Base-by-base conservation (phyloP, 2,888 invertebrate species). In the Orchestes rusci region DNA sequence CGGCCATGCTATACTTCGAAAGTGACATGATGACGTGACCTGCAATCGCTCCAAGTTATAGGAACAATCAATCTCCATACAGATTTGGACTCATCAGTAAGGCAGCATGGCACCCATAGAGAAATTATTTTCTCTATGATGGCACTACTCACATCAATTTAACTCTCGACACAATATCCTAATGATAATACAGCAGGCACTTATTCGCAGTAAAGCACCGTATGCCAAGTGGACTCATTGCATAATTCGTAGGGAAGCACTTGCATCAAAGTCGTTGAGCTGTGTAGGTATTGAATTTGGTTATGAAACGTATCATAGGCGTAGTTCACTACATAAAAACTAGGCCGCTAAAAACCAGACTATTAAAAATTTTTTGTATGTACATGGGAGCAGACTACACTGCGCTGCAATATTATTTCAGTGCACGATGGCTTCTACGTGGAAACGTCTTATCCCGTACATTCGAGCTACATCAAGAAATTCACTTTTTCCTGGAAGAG, bases 161-260 rank as follows among this genome's bases (percentile, higher is more conserved):
- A n/a, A n/a, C n/a, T n/a, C n/a, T n/a, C n/a, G n/a, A n/a, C n/a
- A n/a, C n/a, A n/a, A n/a, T n/a, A n/a, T n/a, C n/a, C n/a, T n/a
- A n/a, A n/a, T n/a, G n/a, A n/a, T n/a, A n/a, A n/a, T n/a, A n/a
- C n/a, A n/a, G 30, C 48, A 48, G 35, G 20, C 48, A 17, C 44
- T 48, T 39, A 48, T 55, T 40, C 38, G 30, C 31, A 51, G 20
- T 13, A 45, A 51, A 45, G 40, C 51, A 16, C 39, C 51, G 12
- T n/a, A 47, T 28, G 44, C 43, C 31, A 39, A 46, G 34, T 49
- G 50, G 45, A 46, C 48, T 16, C 44, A 52, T 35, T 52, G 45
- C 38, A 43, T 48, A 17, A 52, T 53, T 17, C 43, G 48, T 33
- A 41, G 37, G 39, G 35, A 42, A 51, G 43, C 32, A 20, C 36